Conservation (phyloP, 2,113 vertebrate species). For the Cacatua alba region DNA sequence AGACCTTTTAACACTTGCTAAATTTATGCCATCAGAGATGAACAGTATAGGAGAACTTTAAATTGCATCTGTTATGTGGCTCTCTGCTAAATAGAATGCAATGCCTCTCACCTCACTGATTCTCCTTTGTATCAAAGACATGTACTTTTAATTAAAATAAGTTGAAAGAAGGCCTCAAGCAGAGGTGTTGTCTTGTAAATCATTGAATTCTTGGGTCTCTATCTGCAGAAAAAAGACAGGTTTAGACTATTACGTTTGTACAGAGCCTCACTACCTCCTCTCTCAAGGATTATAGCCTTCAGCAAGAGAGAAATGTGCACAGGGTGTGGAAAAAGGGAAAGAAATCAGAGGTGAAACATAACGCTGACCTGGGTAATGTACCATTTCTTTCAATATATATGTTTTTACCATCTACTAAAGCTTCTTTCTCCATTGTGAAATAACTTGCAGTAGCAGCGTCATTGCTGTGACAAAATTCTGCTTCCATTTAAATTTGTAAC, state of each 20-base stretch:
- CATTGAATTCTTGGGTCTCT: not conserved
- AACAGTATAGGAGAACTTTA: not conserved
- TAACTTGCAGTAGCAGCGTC: not conserved
- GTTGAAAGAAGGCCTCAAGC: not conserved
- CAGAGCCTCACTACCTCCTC: not conserved
- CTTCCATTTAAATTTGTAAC: not conserved
- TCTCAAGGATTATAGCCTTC: not conserved
- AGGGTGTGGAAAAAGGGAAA: not conserved
- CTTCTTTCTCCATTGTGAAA: not conserved
- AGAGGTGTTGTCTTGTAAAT: not conserved
- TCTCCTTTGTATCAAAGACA: not conserved
- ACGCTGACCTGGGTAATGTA: not conserved
- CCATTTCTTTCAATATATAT: not conserved
- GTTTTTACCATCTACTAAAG: not conserved
- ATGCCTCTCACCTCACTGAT: not conserved
- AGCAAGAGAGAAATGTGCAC: not conserved
- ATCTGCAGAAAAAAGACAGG: not conserved
- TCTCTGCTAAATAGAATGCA: not conserved
- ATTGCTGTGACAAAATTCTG: not conserved
- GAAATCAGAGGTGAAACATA: not conserved
- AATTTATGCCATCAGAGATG: not conserved
- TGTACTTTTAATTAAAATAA: not conserved
- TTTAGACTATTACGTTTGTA: not conserved
- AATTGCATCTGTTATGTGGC: not conserved
- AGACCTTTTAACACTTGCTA: conserved; percentile 1